Evolutionary conservation across 2,113 vertebrate genomes (phyloP), one percentile per base, ranked within the genome.

Genomic region (Oncorhynchus nerka): DNA sequence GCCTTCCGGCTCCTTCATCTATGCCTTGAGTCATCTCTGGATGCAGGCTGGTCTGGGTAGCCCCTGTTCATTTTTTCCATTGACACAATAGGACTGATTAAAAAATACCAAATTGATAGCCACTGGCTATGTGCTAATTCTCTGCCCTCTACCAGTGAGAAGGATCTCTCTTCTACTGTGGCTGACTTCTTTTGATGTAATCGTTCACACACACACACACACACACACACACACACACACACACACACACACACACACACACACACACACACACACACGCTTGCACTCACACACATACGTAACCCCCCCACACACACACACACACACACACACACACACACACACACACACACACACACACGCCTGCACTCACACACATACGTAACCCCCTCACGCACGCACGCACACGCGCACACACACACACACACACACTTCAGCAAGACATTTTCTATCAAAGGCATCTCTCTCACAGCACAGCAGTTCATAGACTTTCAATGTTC

Each of bases 51-150:
- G 59, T 80, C 69, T 45, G 65, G 32, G 22, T 82, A 79, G 80
- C 76, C 81, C 76, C 71, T 57, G 74, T 76, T 86, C 67, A 68
- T 73, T 68, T 7, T 28, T 39, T 77, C 70, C 49, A 70, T 39
- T 79, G 77, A 84, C 83, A 88, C 84, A 85, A 79, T 79, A 83
- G 83, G 82, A 86, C 82, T 86, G 85, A 87, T 88, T 88, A 86
- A 88, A 90, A 90, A 83, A 84, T 65, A 79, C 76, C 70, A 79
- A 85, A 89, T 79, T 78, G 48, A 87, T 83, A 76, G 75, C 81
- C 70, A 39, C 32, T 22, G 66, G 83, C 73, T 61, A 39, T 32
- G 74, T 68, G 78, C 77, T 82, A 83, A 90, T 81, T 84, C 77
- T 81, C 57, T 75, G 68, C 65, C n/a, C 80, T 51, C 28, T 48